Base-by-base conservation (phyloP, 2,113 vertebrate genomes). In the Taurulus bubalis region DNA sequence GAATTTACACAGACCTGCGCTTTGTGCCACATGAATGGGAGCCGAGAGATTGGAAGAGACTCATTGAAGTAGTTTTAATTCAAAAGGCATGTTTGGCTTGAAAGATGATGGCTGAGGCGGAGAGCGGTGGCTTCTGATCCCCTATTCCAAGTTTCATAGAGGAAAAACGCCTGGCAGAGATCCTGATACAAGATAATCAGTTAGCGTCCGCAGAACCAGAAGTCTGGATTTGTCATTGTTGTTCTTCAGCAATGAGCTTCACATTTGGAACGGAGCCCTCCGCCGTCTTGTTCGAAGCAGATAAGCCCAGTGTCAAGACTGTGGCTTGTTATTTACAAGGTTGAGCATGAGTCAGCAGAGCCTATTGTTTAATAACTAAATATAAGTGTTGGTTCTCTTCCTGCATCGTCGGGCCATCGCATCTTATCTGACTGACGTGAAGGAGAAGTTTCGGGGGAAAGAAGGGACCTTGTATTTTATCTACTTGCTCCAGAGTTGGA, bases 11-110 rank as follows among this genome's bases (percentile, higher is more conserved):
- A 89, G 80, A 86, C 71, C 65, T 80, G 84, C 9, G 66, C 89
- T 88, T 93, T 93, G 90, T 87, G 84, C 79, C 86, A 69, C 84
- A 88, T 88, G 76, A 88, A 90, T 77, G 63, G 75, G 45, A 82
- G 67, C 70, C 3, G 71, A 76, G 63, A 81, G 64, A 47, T 40
- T 71, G 22, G 26, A 22, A 78, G 82, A 14, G 47, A 11, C 70
- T 83, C 81, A 82, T 87, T 86, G 76, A 90, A 85, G 89, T 80
- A 55, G 70, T 63, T 79, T 73, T 55, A 85, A 88, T 66, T 79
- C 56, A 82, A 77, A 85, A 59, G 70, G 66, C 56, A 75, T 75
- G 77, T 77, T 79, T 85, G 79, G 70, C 77, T 81, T 87, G 22
- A 84, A 84, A 68, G 80, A 55, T 8, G 24, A 58, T 1, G 38